These are phyloP conservation scores for Antheraea assamensis DNA, from an alignment of 2,888 invertebrate genomes.

Conservation along the genomic window DNA sequence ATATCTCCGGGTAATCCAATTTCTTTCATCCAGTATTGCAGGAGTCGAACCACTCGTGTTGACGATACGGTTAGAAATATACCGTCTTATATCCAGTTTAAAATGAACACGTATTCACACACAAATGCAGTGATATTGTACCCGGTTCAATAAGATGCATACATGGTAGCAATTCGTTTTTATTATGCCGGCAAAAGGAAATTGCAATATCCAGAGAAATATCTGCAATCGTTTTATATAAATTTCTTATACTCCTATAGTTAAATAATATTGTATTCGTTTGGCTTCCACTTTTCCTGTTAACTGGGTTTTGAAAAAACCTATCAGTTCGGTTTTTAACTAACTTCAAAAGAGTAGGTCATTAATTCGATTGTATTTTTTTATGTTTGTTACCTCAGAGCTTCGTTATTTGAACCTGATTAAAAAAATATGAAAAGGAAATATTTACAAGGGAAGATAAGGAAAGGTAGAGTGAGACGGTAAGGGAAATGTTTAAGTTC, in stretches of 20 bases:
- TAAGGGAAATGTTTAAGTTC: no score
- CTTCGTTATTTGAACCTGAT: no score
- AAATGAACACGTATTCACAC: background rate
- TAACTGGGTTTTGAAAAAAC: no score
- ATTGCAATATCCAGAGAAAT: conserved; percentile 1
- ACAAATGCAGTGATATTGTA: conserved; percentile 8
- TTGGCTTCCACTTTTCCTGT: no score
- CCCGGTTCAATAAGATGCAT: conserved; percentile 13
- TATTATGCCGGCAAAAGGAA: conserved; percentile 10
- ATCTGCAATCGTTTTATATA: background rate
- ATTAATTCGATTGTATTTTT: no score
- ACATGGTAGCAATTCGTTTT: conserved; percentile 3
- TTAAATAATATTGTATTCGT: no score
- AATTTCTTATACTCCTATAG: background rate
- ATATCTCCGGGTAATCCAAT: background rate
- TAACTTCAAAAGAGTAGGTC: no score
- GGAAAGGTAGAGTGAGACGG: no score
- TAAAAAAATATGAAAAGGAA: no score
- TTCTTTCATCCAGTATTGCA: background rate
- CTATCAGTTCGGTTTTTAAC: no score
- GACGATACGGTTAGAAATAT: background rate
- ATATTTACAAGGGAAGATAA: no score
- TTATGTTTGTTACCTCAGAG: no score
- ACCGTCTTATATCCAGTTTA: background rate
- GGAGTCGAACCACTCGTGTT: background rate